Evolutionary conservation across 1,140 invertebrate genomes (phyloP).

Genomic region (Probaryconus sp.): DNA sequence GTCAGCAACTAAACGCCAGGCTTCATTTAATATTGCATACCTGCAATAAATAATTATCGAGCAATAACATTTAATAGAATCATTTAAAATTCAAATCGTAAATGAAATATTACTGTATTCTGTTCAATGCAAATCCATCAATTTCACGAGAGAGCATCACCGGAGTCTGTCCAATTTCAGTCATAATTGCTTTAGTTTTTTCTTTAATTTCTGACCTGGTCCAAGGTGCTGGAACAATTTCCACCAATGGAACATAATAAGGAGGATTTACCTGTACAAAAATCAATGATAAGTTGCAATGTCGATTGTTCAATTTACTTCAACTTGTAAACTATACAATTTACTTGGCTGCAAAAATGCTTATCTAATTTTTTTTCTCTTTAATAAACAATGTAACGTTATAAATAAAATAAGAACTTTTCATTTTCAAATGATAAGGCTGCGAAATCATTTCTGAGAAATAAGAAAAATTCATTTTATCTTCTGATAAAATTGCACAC

Average conservation of each 20-base stretch:
- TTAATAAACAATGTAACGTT: too few relatives aligned
- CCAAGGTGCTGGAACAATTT: constrained; percentile 96
- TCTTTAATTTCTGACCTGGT: constrained; percentile 84
- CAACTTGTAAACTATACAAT: background rate
- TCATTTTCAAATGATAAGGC: too few relatives aligned
- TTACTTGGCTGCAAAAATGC: too few relatives aligned
- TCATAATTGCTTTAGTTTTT: constrained; percentile 87
- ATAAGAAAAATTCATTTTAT: too few relatives aligned
- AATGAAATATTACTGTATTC: constrained; percentile 87
- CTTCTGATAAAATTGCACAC: too few relatives aligned
- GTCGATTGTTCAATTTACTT: too few relatives aligned
- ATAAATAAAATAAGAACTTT: too few relatives aligned
- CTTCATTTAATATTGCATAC: constrained; percentile 96
- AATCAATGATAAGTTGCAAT: too few relatives aligned
- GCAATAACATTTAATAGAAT: constrained; percentile 7
- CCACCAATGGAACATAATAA: constrained; percentile 95
- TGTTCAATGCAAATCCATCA: constrained; percentile 94
- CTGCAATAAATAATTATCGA: constrained; percentile 72
- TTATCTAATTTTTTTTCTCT: too few relatives aligned
- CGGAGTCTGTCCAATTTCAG: constrained; percentile 93
- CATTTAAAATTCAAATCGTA: background rate
- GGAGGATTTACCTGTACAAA: constrained; percentile 90
- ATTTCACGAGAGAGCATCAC: constrained; percentile 91
- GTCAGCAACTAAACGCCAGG: constrained; percentile 91
- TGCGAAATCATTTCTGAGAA: too few relatives aligned